phyloP scores from a whole-genome alignment of 2,113 vertebrate species.

The Sula dactylatra region DNA sequence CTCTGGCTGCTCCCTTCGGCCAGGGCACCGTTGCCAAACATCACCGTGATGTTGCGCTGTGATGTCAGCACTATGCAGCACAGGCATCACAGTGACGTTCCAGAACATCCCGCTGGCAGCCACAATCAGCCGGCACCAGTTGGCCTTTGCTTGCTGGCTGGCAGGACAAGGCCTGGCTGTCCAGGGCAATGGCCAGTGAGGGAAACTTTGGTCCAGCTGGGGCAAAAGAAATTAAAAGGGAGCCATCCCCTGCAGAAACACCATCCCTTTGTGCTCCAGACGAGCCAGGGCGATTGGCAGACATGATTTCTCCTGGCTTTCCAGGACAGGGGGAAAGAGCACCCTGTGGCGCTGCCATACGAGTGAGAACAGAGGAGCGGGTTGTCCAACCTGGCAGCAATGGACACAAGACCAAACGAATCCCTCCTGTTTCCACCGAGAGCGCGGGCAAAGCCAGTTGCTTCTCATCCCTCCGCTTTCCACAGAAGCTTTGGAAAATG shows the following conservation, averaged over 20 bases:
- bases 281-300: neutral
- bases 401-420: neutral
- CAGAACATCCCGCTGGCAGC: neutral
- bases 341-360: neutral
- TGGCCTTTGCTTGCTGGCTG: neutral
- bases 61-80: neutral
- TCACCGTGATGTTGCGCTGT: neutral
- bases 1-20: no score
- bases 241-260: neutral
- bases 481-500: neutral
- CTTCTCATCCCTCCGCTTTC: neutral
- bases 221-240: no score
- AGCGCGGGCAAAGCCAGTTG: fast-evolving
- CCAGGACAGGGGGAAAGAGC: neutral
- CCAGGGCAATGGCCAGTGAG: neutral
- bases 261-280: neutral
- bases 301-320: neutral
- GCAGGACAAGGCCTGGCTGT: neutral
- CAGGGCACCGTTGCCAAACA: neutral
- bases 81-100: neutral
- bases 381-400: neutral
- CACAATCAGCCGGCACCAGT: neutral
- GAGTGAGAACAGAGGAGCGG: neutral
- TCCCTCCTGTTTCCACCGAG: neutral
- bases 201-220: neutral